Evolutionary conservation across 1,140 invertebrate genomes (phyloP).

Genomic region (Drosophila azteca): DNA sequence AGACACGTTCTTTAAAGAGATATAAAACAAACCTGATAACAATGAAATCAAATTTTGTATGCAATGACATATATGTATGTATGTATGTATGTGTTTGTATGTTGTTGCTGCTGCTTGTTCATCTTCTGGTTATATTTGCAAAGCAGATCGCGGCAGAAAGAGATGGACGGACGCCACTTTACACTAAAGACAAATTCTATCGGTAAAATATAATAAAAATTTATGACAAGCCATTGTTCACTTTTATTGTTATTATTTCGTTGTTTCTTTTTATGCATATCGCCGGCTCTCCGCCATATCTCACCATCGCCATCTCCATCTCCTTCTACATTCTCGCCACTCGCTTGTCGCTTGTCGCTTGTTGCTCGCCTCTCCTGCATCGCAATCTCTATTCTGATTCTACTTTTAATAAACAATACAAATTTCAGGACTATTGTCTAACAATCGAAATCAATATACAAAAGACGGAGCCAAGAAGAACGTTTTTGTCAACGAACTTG

Average conservation of each 20-base stretch:
- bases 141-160: constrained; percentile 39
- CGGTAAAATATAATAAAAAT: constrained; percentile 78
- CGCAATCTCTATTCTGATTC: constrained; percentile 3
- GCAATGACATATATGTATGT: constrained; percentile 44
- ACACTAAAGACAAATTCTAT: constrained; percentile 52
- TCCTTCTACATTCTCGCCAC: neutral
- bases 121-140: constrained; percentile 37
- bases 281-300: neutral
- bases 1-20: constrained; percentile 32
- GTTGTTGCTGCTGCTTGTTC: constrained; percentile 8
- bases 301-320: too few relatives aligned
- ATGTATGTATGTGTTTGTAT: neutral
- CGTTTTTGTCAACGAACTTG: constrained; percentile 6
- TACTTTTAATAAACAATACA: constrained; percentile 38
- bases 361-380: neutral
- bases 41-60: constrained; percentile 59
- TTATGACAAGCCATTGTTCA: constrained; percentile 65
- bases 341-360: too few relatives aligned
- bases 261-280: constrained; percentile 35
- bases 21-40: constrained; percentile 30
- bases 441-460: constrained; percentile 69
- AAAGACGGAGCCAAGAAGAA: constrained; percentile 15
- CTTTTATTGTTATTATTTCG: constrained; percentile 75
- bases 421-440: constrained; percentile 73
- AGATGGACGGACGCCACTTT: constrained; percentile 50